These are phyloP conservation scores for Pammene aurita DNA, from an alignment of 2,888 invertebrate species.

Conservation along the genomic window DNA sequence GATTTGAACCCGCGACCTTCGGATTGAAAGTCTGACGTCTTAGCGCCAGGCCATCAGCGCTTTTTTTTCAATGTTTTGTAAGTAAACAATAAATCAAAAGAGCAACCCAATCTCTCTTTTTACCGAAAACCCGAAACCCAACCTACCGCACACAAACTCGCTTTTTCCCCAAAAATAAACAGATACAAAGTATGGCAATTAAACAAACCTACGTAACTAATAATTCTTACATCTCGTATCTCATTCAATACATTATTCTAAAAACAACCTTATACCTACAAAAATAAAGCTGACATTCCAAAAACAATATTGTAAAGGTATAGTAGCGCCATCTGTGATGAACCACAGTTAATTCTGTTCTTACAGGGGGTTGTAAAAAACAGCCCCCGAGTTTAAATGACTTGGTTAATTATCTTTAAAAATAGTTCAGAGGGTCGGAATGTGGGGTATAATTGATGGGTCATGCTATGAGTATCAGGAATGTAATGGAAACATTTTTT, in stretches of 20 bases:
- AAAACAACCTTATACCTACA: neutral
- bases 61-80: constrained; percentile 6
- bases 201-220: constrained; percentile 30
- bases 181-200: constrained; percentile 42
- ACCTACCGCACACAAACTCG: constrained; percentile 31
- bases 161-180: constrained; percentile 39
- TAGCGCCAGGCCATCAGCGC: too few species aligned
- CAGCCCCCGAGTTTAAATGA: constrained; percentile 33
- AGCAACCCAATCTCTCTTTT: constrained; percentile 5
- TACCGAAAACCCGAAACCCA: constrained; percentile 11
- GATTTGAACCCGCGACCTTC: too few species aligned
- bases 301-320: constrained; percentile 21
- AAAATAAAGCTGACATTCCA: neutral
- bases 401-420: constrained; percentile 39
- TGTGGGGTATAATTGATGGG: constrained; percentile 19
- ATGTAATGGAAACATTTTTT: constrained; percentile 9
- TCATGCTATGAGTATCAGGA: constrained; percentile 5
- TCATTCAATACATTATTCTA: neutral
- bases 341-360: constrained; percentile 41
- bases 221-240: neutral
- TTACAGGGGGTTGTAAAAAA: constrained; percentile 45
- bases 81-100: constrained; percentile 25
- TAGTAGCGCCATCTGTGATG: constrained; percentile 44
- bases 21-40: too few species aligned
- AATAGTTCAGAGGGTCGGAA: constrained; percentile 27